These are phyloP conservation scores for Drosophila aldrichi DNA, from an alignment of 2,888 invertebrate species.

Conservation along the genomic window DNA sequence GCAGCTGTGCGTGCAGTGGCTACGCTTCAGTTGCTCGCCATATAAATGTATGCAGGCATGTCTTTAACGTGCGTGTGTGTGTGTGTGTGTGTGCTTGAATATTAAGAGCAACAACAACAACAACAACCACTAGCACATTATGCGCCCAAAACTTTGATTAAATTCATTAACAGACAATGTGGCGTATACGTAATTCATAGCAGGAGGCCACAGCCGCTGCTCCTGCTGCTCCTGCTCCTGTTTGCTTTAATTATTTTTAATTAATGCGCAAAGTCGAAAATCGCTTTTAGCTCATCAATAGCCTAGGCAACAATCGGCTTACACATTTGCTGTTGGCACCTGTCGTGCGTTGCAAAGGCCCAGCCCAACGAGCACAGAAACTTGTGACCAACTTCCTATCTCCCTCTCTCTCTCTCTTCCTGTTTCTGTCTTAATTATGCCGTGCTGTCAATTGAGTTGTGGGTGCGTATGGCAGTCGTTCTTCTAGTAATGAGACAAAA, in stretches of 20 bases:
- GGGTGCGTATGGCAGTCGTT: constrained; percentile 18
- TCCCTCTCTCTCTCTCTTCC: background rate
- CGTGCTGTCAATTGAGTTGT: constrained; percentile 59
- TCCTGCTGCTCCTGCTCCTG: background rate
- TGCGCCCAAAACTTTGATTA: constrained; percentile 44
- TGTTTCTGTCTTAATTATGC: constrained; percentile 61
- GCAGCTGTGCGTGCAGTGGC: constrained; percentile 38
- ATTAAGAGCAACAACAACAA: constrained; percentile 7
- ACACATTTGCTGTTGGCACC: constrained; percentile 36
- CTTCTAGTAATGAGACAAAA: constrained; percentile 68
- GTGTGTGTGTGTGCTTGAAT: constrained; percentile 7
- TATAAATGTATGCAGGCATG: constrained; percentile 30
- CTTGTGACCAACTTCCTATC: constrained; percentile 24
- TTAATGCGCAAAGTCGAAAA: constrained; percentile 53
- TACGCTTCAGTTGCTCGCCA: constrained; percentile 16
- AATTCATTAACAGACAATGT: constrained; percentile 43
- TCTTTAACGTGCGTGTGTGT: constrained; percentile 33
- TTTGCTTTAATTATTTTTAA: constrained; percentile 67
- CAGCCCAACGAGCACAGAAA: constrained; percentile 29
- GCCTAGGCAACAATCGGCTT: constrained; percentile 32
- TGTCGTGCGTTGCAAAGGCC: constrained; percentile 47
- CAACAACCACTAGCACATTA: constrained; percentile 3
- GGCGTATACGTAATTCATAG: constrained; percentile 64
- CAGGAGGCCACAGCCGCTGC: constrained; percentile 6
- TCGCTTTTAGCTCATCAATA: constrained; percentile 56